Conservation (phyloP, 2,113 vertebrate species). For the Stegostoma tigrinum region DNA sequence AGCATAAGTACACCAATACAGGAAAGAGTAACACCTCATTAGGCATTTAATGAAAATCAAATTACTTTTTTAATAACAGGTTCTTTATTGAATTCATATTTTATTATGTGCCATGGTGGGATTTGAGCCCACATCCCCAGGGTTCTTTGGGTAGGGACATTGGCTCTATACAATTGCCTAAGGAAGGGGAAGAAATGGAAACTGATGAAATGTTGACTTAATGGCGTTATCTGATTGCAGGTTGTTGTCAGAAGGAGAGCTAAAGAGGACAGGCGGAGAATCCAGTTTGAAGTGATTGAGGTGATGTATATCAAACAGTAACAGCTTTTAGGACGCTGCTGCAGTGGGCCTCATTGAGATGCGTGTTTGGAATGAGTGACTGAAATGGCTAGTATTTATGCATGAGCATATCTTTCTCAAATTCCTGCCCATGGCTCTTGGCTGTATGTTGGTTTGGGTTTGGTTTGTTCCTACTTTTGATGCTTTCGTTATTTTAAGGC, state of each 20-base stretch:
- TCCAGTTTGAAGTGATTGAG: slow-evolving; percentile 47
- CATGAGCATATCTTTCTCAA: neutral
- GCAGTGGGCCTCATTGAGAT: neutral
- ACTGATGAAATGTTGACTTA: neutral
- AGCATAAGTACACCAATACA: too few species aligned
- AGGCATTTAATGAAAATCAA: too few species aligned
- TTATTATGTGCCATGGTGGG: too few species aligned
- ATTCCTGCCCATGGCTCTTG: neutral
- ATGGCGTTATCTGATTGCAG: slow-evolving; percentile 32
- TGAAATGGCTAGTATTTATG: neutral
- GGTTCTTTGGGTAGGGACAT: too few species aligned
- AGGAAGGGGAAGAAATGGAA: neutral
- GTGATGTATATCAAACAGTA: slow-evolving; percentile 24
- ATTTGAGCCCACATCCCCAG: too few species aligned
- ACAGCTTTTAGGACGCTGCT: neutral
- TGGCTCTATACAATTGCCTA: too few species aligned
- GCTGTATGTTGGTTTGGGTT: neutral
- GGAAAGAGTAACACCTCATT: too few species aligned
- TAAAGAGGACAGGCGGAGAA: slow-evolving; percentile 42
- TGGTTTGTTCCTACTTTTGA: neutral
- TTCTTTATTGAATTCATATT: too few species aligned
- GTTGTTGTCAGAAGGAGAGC: slow-evolving; percentile 43
- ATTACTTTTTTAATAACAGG: too few species aligned
- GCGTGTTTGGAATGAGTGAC: neutral
- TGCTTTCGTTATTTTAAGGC: neutral